Evolutionary conservation across 2,113 vertebrate species (phyloP), one percentile per base, ranked within the genome.

Genomic region (Polyodon spathula): DNA sequence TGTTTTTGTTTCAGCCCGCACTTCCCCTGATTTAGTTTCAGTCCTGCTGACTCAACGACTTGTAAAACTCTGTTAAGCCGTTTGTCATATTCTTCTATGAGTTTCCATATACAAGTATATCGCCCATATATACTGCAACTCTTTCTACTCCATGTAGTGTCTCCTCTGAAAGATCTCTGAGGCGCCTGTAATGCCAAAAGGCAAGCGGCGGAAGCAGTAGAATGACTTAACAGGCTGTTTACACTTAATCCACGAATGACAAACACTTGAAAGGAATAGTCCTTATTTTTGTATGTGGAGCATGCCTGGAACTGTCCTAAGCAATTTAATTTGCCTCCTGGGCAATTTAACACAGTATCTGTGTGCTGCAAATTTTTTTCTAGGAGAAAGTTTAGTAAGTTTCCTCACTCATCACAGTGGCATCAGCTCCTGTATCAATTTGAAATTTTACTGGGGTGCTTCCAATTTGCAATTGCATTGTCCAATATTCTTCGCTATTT

Each of bases 51-150:
- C 17, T 67, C 54, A 57, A 72, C 46, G 58, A 62, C 69, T 68
- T 77, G 66, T 66, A 59, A 17, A 63, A 71, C 73, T 66, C 54
- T 68, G 58, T 63, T 60, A 6, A 0, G 0, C 15, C 54, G 71
- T 74, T 68, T 72, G 69, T 73, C 68, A 68, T 59, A 58, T 62
- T 69, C 64, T 60, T 68, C 66, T 66, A 65, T 63, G 56, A 63
- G 51, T 68, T 62, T 68, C 63, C 27, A 27, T 27, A 27, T 27
- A 27, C 27, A 27, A 27, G 27, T 27, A 27, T 27, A 27, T 27
- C 27, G 27, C 3, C 27, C 27, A 27, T 27, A 27, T 27, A 27
- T 3, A 2, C 27, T 27, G 27, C 27, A 3, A 27, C 27, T 27
- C 27, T 3, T 27, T 27, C 27, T 27, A 27, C 27, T 27, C 27